Percentiles rank a stretch among this genome's conserved stretches.
These are phyloP conservation scores for Epizoanthus stellaris DNA, from an alignment of 92 coral and sea anemone genomes.

Conservation along the genomic window DNA sequence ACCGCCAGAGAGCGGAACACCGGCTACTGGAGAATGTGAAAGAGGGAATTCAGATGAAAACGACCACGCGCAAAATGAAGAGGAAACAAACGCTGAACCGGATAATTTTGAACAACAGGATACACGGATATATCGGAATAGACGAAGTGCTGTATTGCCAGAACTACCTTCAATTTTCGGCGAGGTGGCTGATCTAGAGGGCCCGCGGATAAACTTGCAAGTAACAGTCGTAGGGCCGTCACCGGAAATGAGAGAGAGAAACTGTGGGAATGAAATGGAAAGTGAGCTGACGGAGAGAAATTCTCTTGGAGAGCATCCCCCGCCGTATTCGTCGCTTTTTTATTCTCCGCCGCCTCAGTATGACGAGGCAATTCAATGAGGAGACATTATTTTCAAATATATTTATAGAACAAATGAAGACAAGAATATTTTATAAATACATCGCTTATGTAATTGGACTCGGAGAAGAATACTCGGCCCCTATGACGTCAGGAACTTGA, in stretches of 20 bases:
- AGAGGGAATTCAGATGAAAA: neutral
- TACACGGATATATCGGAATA: conserved; percentile 25
- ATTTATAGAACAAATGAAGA: neutral
- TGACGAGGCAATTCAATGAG: conserved; percentile 22
- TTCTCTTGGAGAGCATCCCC: neutral
- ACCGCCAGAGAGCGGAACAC: neutral
- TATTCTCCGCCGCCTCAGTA: conserved; percentile 29
- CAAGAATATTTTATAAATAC: neutral
- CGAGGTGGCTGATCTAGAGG: neutral
- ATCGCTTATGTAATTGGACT: neutral
- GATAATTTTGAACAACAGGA: conserved; percentile 33
- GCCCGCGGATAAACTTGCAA: conserved; percentile 1
- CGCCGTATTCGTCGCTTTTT: conserved; percentile 25
- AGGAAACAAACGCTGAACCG: conserved; percentile 4
- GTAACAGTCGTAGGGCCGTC: conserved; percentile 9
- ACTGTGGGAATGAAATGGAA: neutral
- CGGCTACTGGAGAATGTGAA: neutral
- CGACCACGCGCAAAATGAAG: neutral
- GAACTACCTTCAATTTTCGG: conserved; percentile 19
- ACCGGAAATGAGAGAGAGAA: neutral
- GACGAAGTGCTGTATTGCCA: conserved; percentile 1
- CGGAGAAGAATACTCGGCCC: neutral
- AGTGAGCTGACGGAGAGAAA: neutral
- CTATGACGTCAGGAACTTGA: too few relatives aligned
- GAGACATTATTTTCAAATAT: neutral